Evolutionary conservation across 30 jellyfish, hydroid and myxozoan species (phyloP), one percentile per base, ranked within the genome.

Genomic region (Aurelia sp.): DNA sequence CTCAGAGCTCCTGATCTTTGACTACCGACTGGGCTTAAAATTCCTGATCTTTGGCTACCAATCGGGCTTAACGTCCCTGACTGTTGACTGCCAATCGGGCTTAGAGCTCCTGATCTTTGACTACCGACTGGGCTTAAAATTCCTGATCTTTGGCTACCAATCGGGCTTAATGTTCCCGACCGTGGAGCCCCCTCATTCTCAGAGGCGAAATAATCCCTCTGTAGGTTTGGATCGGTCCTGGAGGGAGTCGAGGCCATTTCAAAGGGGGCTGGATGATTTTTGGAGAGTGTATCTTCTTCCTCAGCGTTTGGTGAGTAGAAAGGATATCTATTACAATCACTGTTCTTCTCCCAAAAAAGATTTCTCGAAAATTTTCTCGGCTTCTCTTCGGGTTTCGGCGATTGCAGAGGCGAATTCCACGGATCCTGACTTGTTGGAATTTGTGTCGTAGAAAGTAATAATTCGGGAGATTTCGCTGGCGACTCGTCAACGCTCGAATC

Each of bases 271-370:
- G 13, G 33, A n/a, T 35, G 69, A 31, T 41, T 10, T 13, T 60
- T 70, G 2, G 33, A 15, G 41, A 4, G 13, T 18, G 15, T 62
- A 12, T 60, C 77, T 31, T 76, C 87, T 12, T 76, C 76, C 16
- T 40, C 62, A 12, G 60, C 27, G 27, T 76, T 62, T 60, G 87
- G 78, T 6, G 62, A 22, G 57, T 63, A 81, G 55, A 81, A 81
- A 13, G 91, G 91, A 55, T 41, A 68, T 11, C 3, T 81, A 4
- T 82, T n/a, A 33, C 76, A 31, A 59, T 47, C 76, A 15, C 19
- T 31, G 48, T 48, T 81, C 13, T 55, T 81, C 70, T 81, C 91
- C 91, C 91, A 81, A 67, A 81, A 81, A 19, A 69, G 71, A 52
- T 81, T 81, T 20, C 76, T 47, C 12, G 82, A 50, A 1, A 21